A percentile compares a stretch with the other conserved stretches of the same genome.
phyloP scores from a whole-genome alignment of 2,888 invertebrate genomes.

The Athrips mouffetella region DNA sequence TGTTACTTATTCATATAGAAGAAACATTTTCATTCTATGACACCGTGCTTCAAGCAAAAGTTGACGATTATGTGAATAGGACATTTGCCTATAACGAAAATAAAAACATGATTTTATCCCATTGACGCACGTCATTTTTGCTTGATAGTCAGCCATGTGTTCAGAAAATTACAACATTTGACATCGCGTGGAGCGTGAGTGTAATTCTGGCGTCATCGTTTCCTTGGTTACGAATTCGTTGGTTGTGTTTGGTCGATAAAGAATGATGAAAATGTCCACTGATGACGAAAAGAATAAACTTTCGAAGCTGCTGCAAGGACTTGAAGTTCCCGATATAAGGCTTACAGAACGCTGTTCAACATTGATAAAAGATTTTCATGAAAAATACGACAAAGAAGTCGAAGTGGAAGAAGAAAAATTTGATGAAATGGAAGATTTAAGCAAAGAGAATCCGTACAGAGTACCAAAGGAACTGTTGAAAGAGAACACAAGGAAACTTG shows the following conservation, averaged over 20 bases:
- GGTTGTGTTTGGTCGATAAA: not conserved
- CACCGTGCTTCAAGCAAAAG: not conserved
- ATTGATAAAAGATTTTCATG: conserved; percentile 51
- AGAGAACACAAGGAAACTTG: conserved; percentile 55
- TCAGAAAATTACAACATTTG: too few species aligned
- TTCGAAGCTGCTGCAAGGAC: conserved; percentile 52
- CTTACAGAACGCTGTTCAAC: conserved; percentile 53
- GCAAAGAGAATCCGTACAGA: conserved; percentile 55
- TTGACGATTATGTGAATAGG: not conserved
- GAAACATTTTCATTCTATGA: conserved; percentile 28
- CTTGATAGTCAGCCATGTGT: too few species aligned
- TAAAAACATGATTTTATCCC: not conserved
- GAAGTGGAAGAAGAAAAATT: conserved; percentile 37
- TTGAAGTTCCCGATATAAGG: conserved; percentile 59
- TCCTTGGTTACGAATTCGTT: not conserved
- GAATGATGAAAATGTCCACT: conserved; percentile 46
- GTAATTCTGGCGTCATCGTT: too few species aligned
- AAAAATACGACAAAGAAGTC: conserved; percentile 44
- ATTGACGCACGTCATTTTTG: too few species aligned
- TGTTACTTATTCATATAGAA: conserved; percentile 39
- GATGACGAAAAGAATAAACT: conserved; percentile 64
- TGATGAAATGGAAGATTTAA: conserved; percentile 21
- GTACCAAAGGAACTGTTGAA: conserved; percentile 48
- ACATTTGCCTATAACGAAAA: conserved; percentile 2
- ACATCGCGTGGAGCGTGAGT: too few species aligned